phyloP scores from a whole-genome alignment of 1,140 invertebrate genomes.

The Musca vetustissima region DNA sequence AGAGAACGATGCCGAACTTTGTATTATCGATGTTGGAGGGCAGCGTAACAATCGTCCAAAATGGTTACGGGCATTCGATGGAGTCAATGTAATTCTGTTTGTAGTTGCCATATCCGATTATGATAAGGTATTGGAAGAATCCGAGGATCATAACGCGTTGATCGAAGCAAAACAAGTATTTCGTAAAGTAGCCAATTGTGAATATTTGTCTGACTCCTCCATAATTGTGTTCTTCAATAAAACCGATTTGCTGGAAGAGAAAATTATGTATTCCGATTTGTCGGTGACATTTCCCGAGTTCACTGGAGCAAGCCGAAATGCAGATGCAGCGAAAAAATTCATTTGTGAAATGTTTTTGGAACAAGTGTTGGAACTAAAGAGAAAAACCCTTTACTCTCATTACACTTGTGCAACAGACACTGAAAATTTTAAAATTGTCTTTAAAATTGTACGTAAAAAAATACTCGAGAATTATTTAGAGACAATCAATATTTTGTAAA shows the following conservation, averaged over 20 bases:
- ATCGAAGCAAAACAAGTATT: slow-evolving; percentile 1
- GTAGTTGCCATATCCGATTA: slow-evolving; percentile 96
- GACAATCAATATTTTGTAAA: too few species aligned
- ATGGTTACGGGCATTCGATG: slow-evolving; percentile 99
- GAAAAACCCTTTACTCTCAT: background rate
- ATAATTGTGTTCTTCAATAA: slow-evolving; percentile 95
- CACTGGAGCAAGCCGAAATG: slow-evolving; percentile 69
- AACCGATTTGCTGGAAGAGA: slow-evolving; percentile 92
- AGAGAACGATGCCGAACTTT: slow-evolving; percentile 96
- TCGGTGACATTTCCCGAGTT: slow-evolving; percentile 95
- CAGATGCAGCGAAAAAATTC: background rate
- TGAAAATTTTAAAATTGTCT: slow-evolving; percentile 10
- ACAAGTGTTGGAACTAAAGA: background rate
- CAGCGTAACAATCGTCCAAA: slow-evolving; percentile 97
- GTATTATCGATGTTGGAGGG: slow-evolving; percentile 97
- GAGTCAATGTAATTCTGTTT: slow-evolving; percentile 96
- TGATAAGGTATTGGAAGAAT: slow-evolving; percentile 96
- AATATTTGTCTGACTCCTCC: slow-evolving; percentile 59
- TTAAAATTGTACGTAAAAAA: slow-evolving; percentile 17
- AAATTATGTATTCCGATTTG: slow-evolving; percentile 93
- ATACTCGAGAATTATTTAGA: slow-evolving; percentile 7
- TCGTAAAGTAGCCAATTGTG: background rate
- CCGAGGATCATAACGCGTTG: slow-evolving; percentile 59
- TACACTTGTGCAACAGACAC: slow-evolving; percentile 24
- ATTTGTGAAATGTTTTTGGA: slow-evolving; percentile 13